Conservation (phyloP, 2,113 vertebrate species). For the Hucho hucho region DNA sequence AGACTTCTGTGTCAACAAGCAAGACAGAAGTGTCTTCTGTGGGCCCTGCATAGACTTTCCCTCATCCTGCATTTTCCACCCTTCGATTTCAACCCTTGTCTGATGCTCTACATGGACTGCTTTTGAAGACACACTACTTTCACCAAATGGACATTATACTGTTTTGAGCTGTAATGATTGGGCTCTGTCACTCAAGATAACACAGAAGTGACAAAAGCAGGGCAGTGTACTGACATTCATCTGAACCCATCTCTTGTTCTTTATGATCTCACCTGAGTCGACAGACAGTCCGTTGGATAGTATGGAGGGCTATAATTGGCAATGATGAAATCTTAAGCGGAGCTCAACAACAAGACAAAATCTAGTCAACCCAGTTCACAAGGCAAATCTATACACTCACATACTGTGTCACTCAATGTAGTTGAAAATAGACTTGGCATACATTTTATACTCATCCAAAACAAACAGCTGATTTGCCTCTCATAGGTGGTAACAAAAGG, state of each 20-base stretch:
- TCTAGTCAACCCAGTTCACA: neutral
- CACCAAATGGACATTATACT: constrained; percentile 35
- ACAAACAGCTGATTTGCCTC: neutral
- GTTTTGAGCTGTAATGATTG: constrained; percentile 11
- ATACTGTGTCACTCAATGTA: constrained; percentile 1
- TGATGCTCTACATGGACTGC: constrained; percentile 22
- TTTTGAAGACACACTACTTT: constrained; percentile 18
- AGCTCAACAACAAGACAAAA: neutral
- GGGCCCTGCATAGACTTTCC: constrained; percentile 50
- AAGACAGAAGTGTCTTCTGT: constrained; percentile 74
- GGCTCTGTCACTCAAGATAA: constrained; percentile 13
- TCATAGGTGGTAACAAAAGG: neutral
- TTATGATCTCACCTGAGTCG: no score
- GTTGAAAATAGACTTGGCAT: neutral
- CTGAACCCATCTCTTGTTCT: no score
- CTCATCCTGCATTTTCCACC: constrained; percentile 8
- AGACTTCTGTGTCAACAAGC: constrained; percentile 64
- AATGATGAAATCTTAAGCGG: neutral
- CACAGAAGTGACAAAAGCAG: neutral
- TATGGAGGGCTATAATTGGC: neutral
- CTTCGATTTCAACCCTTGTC: constrained; percentile 21
- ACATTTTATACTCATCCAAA: neutral
- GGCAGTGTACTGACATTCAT: neutral
- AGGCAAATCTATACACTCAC: neutral
- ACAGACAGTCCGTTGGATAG: neutral